Conservation (phyloP, 2,888 invertebrate genomes). For the Campopleginae sp. region DNA sequence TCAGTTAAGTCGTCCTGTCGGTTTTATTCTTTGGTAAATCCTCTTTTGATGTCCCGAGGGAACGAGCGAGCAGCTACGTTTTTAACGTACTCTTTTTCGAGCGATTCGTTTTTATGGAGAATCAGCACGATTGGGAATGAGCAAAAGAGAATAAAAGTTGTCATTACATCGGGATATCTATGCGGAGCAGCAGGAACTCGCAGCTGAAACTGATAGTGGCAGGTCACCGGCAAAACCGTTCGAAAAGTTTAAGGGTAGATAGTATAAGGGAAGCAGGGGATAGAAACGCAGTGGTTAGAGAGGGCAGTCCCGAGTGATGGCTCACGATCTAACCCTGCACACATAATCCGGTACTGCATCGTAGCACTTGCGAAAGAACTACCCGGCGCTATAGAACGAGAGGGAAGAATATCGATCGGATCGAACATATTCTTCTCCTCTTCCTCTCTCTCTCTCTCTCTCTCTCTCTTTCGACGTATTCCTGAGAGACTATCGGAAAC, state of each 20-base stretch:
- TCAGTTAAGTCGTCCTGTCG: constrained; percentile 8
- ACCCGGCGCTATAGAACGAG: neutral
- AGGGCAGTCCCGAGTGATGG: constrained; percentile 74
- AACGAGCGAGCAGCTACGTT: neutral
- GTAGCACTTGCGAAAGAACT: neutral
- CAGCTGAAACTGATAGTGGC: constrained; percentile 62
- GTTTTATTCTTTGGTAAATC: constrained; percentile 41
- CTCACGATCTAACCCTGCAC: constrained; percentile 72
- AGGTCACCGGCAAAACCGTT: constrained; percentile 36
- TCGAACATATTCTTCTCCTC: constrained; percentile 30
- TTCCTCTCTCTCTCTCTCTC: neutral
- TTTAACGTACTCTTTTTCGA: constrained; percentile 36
- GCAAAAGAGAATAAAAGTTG: constrained; percentile 32
- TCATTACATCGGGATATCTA: constrained; percentile 74
- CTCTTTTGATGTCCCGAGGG: constrained; percentile 45
- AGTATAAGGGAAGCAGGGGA: constrained; percentile 41
- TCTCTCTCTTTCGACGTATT: constrained; percentile 40
- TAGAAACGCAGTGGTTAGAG: constrained; percentile 43
- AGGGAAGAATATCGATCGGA: constrained; percentile 28
- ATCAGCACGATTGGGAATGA: constrained; percentile 60
- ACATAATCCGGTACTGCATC: constrained; percentile 9
- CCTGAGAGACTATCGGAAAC: constrained; percentile 73
- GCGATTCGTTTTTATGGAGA: constrained; percentile 77
- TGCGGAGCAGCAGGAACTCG: constrained; percentile 71
- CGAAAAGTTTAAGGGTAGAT: constrained; percentile 43